A percentile compares a stretch with the other conserved stretches of the same genome.
These are phyloP conservation scores for Ephydatia muelleri DNA, from an alignment of 37 sponge, comb jelly and placozoan genomes.

Conservation along the genomic window DNA sequence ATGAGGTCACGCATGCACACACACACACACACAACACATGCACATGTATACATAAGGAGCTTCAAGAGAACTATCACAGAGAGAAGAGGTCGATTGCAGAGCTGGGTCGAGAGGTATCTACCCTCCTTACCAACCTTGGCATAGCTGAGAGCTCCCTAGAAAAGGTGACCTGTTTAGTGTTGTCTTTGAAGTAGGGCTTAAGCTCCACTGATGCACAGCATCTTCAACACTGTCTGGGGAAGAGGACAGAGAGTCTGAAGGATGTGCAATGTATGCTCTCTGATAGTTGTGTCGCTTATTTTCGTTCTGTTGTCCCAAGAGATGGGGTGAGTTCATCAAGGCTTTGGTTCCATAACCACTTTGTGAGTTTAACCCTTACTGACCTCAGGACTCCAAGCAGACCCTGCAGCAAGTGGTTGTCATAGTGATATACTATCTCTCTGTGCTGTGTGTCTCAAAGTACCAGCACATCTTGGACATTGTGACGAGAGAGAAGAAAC, in stretches of 20 bases:
- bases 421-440: conserved; percentile 51
- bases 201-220: conserved; percentile 16
- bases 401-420: conserved; percentile 26
- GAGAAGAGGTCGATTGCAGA: conserved; percentile 17
- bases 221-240: conserved; percentile 22
- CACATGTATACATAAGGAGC: conserved; percentile 4
- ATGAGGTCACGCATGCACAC: background rate
- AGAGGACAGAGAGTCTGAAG: conserved; percentile 20
- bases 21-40: background rate
- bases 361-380: conserved; percentile 2
- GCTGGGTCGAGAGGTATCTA: conserved; percentile 9
- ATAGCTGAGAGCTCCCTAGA: conserved; percentile 21
- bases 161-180: conserved; percentile 17
- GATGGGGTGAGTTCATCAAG: conserved; percentile 35
- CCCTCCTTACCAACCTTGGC: conserved; percentile 16
- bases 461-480: conserved; percentile 50
- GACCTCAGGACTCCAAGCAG: conserved; percentile 27
- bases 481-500: conserved; percentile 8
- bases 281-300: conserved; percentile 2
- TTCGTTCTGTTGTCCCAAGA: conserved; percentile 16
- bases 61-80: conserved; percentile 27
- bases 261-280: conserved; percentile 42
- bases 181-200: background rate
- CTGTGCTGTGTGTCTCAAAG: conserved; percentile 52
- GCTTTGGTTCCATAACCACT: background rate